Evolutionary conservation across 2,888 invertebrate genomes (phyloP).

Genomic region (Tinea trinotella): DNA sequence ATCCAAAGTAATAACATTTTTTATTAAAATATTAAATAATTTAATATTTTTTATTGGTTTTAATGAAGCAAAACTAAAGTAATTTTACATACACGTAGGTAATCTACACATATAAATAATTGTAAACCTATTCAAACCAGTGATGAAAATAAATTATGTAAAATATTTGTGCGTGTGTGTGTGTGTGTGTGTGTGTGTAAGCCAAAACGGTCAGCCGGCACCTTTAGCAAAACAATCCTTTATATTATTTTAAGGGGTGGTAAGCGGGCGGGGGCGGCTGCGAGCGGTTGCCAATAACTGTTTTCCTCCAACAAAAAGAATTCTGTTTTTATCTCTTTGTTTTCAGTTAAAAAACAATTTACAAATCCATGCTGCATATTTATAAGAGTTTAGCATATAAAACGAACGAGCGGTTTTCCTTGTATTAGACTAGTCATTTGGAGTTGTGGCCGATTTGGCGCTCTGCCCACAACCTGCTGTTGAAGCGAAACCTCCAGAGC

Average conservation of each 20-base stretch:
- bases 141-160: too few species aligned
- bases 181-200: too few species aligned
- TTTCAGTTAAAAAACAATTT: conserved; percentile 7
- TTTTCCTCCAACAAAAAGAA: not conserved
- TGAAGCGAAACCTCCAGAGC: not conserved
- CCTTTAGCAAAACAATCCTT: not conserved
- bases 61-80: too few species aligned
- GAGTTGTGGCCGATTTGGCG: not conserved
- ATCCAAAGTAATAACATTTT: too few species aligned
- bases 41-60: too few species aligned
- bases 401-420: conserved; percentile 9
- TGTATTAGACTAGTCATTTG: conserved; percentile 6
- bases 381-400: conserved; percentile 13
- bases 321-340: not conserved
- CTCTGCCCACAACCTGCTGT: not conserved
- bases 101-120: too few species aligned
- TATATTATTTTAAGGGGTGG: too few species aligned
- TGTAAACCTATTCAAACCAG: too few species aligned
- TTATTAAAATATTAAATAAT: too few species aligned
- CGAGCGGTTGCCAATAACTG: not conserved
- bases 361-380: conserved; percentile 11
- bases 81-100: too few species aligned
- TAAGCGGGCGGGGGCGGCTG: too few species aligned
- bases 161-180: too few species aligned
- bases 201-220: not conserved